Base-by-base conservation (phyloP, 2,797 vertebrate genomes). In the Pristis pectinata region DNA sequence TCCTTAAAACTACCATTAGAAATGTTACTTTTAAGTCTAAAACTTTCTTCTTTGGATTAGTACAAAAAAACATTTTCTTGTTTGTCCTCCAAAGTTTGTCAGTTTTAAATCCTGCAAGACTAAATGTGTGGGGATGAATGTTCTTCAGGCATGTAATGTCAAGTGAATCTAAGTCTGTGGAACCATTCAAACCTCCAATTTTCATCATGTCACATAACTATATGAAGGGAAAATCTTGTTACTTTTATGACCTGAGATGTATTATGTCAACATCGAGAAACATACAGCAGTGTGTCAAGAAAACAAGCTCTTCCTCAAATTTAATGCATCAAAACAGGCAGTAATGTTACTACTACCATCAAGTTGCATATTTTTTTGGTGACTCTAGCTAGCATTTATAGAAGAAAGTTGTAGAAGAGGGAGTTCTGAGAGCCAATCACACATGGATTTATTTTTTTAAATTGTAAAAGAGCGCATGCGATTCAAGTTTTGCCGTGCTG, bases 221-320 rank as follows among this genome's bases (percentile, higher is more conserved):
- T 13, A 34, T 72, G 70, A 30, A 30, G 37, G 41, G 70, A 94
- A 49, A 72, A 49, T 74, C 49, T 94, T 49, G 27, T 17, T 74
- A 44, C 44, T 49, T 93, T 34, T 74, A 56, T 74, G 92, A 15
- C 67, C 19, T 37, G 41, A n/a, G 59, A 91, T 37, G 59, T 91
- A 61, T 91, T 91, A 91, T 91, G 59, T 37, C 87, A 67, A 61
- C 34, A 6, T 74, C 93, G 37, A 72, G 64, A 53, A 94, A 3
- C 41, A 22, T 74, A 72, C 94, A 92, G 30, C 44, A 76, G 67
- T 70, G 94, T 94, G 92, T 76, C 49, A 53, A 44, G n/a, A 93
- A 34, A n/a, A 34, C 34, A 9, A 44, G 27, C 11, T 49, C 91
- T 93, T 94, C 41, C 24, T 41, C 49, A 91, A n/a, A 67, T 41